Evolutionary conservation across 2,888 invertebrate genomes (phyloP), one percentile per base, ranked within the genome.

Genomic region (Cactoblastis cactorum): DNA sequence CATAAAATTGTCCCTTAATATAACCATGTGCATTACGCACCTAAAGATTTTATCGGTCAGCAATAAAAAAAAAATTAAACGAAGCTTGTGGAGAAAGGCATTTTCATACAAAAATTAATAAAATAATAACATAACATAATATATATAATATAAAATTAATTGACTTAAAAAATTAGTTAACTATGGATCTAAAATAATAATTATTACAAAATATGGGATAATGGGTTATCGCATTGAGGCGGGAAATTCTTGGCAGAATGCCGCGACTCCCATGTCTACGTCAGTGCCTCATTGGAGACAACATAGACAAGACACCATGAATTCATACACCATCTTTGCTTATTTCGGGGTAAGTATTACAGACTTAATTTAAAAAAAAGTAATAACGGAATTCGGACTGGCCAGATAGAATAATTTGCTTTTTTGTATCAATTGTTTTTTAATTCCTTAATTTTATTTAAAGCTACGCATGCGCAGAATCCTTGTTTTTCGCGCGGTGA

Each of bases 281-380:
- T 56, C 79, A 80, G 77, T 80, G 39, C 54, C 63, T 76, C 75
- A 72, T 75, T 53, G 75, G 58, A 59, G 52, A 54, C 60, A 59
- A 63, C 59, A 66, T 67, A 63, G 67, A 66, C 71, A 77, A 63
- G 67, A 66, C 71, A 77, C 75, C 80, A 85, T 84, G 85, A 74
- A 78, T 53, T 59, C 67, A 18, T 41, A 69, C 53, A 54, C 61
- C 0, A 55, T 81, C 3, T 69, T 77, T 54, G 65, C 62, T 11
- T 80, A 79, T 63, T 83, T 84, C 38, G 85, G 84, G 62, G 84
- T 85, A 62, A 83, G 83, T 77, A 14, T 19, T 19, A 28, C 6
- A 22, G 22, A 11, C 11, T 14, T 11, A 38, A 24, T 3, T 45
- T 45, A 48, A 22, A 37, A 12, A 14, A 32, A 14, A 6, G 11